These are phyloP conservation scores for Eospalax fontanierii DNA, from an alignment of 2,797 vertebrate species.

Conservation along the genomic window DNA sequence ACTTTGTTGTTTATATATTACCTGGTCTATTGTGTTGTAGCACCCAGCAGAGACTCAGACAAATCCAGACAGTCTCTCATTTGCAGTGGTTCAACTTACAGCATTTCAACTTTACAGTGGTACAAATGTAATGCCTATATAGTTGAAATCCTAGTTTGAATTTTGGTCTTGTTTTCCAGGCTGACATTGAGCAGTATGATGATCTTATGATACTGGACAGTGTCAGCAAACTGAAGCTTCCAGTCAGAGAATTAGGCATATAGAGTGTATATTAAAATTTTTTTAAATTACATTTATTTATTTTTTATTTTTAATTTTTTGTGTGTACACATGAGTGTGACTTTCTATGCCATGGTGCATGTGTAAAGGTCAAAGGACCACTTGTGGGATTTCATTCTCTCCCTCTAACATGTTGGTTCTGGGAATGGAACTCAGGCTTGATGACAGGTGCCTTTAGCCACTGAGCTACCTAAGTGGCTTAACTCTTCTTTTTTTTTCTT, in stretches of 20 bases:
- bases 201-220: not conserved
- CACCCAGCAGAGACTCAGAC: not conserved
- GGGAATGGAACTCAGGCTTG: too few species aligned
- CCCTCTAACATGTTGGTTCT: too few species aligned
- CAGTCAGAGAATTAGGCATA: not conserved
- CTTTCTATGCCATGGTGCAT: too few species aligned
- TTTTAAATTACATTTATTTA: too few species aligned
- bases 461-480: too few species aligned
- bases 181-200: not conserved
- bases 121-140: not conserved
- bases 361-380: too few species aligned
- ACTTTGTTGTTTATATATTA: not conserved
- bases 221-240: not conserved
- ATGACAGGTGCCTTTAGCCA: too few species aligned
- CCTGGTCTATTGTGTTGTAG: not conserved
- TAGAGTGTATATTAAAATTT: too few species aligned
- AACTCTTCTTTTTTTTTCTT: too few species aligned
- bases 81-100: not conserved
- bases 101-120: not conserved
- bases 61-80: not conserved
- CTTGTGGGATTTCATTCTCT: too few species aligned
- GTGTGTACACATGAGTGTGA: too few species aligned
- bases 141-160: not conserved
- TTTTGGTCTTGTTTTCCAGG: not conserved
- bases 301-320: too few species aligned